Evolutionary conservation across 1,140 invertebrate genomes (phyloP), one percentile per base, ranked within the genome.

Genomic region (Marisa cornuarietis): DNA sequence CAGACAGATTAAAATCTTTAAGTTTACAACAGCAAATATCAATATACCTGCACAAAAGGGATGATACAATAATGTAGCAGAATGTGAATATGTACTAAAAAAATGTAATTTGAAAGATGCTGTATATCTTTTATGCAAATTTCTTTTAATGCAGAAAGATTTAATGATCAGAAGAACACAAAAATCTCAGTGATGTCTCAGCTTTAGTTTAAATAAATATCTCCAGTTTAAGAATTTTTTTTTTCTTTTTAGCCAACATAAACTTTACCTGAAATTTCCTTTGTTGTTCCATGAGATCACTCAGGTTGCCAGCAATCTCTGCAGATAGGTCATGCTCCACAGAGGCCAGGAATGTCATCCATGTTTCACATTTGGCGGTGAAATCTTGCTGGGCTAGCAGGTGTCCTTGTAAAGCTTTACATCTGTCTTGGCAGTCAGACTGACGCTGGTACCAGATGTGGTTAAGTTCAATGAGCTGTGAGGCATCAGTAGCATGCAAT

Each of bases 331-430:
- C 85, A 22, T 86, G 79, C 71, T 90, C 88, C 14, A 86, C 86
- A 65, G 86, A 82, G n/a, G 87, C 85, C 26, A 90, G 78, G 85
- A 90, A 89, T 0, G 84, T 85, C 87, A 89, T 87, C 90, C 90
- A 90, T 14, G 83, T 82, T 26, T 89, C 85, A 85, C 90, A 90
- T 76, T 90, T 90, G 42, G 86, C 81, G 3, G 82, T 85, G 79
- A 90, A 90, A 80, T 87, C 86, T 72, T 90, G 88, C 54, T 88
- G 88, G 16, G 86, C 71, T 68, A 90, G 78, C 26, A 90, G 66
- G 65, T 85, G 73, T 20, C 82, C 81, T 65, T 90, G 88, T 11
- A 90, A 75, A 0, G 71, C 82, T 65, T 86, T 85, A 76, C 82
- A 87, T 24, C 86, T 79, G n/a, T 88, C 88, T 24, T 83, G 83